Evolutionary conservation across 2,113 vertebrate genomes (phyloP).

Genomic region (Chamaetylas fuelleborni): DNA sequence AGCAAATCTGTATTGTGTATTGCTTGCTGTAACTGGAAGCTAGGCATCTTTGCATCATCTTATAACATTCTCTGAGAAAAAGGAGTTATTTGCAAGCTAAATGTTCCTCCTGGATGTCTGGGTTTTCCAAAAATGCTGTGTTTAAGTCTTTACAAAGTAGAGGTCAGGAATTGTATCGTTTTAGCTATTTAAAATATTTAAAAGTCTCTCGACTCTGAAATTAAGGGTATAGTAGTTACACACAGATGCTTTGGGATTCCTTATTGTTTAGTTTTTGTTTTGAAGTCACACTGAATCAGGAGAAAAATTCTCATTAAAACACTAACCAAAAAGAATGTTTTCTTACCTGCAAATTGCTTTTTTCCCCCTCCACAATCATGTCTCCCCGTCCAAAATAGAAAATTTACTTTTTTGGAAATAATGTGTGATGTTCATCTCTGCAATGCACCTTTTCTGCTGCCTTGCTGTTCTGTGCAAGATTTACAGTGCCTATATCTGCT

Average conservation of each 20-base stretch:
- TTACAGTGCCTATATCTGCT: background rate
- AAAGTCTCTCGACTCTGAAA: background rate
- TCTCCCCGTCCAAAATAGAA: background rate
- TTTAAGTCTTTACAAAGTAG: background rate
- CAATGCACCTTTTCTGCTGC: background rate
- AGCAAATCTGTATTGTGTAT: background rate
- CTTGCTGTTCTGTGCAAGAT: background rate
- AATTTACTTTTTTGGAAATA: background rate
- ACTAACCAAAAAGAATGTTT: background rate
- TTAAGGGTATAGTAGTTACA: background rate
- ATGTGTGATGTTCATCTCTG: background rate
- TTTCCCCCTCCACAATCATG: rapidly evolving
- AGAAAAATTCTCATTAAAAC: background rate
- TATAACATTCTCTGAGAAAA: background rate
- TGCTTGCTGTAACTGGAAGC: background rate
- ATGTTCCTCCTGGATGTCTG: background rate
- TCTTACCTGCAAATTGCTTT: background rate
- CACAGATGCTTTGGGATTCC: background rate
- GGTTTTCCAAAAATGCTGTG: background rate
- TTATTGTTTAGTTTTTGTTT: background rate
- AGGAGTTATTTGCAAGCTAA: background rate
- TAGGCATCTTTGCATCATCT: background rate
- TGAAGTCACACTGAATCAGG: background rate
- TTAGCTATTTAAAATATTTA: constrained; percentile 12
- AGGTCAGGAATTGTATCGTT: background rate